phyloP scores from a whole-genome alignment of 2,113 vertebrate genomes.

The Microcebus jonahi region DNA sequence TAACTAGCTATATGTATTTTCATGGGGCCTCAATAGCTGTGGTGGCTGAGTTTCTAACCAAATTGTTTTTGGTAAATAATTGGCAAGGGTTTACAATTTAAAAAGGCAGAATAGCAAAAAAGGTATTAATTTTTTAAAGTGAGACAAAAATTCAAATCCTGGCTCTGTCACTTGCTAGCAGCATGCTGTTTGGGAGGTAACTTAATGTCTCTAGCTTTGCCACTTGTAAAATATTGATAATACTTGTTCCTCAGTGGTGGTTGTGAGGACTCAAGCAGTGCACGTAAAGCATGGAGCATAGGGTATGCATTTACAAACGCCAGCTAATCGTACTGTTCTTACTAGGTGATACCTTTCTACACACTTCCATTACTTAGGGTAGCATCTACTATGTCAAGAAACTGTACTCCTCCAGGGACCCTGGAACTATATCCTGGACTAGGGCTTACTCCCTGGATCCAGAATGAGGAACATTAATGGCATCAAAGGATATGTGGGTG shows the following conservation, averaged over 20 bases:
- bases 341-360: neutral
- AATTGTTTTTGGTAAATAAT: constrained; percentile 51
- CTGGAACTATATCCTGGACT: neutral
- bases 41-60: neutral
- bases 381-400: neutral
- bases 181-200: neutral
- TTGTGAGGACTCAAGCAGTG: neutral
- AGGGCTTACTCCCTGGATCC: neutral
- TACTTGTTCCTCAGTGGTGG: neutral
- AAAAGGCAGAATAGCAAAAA: constrained; percentile 15
- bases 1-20: neutral
- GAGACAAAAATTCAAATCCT: neutral
- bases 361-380: neutral
- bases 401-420: neutral
- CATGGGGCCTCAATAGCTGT: neutral
- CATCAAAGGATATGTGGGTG: constrained; percentile 29
- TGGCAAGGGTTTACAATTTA: constrained; percentile 24
- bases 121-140: neutral
- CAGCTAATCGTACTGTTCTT: neutral
- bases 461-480: constrained; percentile 32
- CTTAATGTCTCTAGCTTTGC: neutral
- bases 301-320: neutral
- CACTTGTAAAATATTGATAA: neutral
- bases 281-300: neutral
- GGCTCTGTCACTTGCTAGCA: neutral